Evolutionary conservation across 2,797 vertebrate species (phyloP), one percentile per base, ranked within the genome.

Genomic region (Delichon dasypus): DNA sequence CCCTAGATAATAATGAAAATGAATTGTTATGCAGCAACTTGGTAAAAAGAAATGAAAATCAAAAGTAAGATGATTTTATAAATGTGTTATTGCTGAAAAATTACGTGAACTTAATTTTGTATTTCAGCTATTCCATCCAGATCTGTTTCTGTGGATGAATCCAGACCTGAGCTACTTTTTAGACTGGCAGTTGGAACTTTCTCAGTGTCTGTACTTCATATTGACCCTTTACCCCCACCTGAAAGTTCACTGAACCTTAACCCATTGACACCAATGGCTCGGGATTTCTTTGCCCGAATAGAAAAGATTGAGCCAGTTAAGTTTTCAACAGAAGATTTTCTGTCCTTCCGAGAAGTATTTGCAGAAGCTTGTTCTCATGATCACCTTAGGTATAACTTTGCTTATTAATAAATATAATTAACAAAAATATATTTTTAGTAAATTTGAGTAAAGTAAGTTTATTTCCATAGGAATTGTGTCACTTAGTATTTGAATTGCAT

Each of bases 331-430:
- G 97, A 97, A 60, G 98, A 98, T 91, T 99, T 99, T 95, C 97
- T 98, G 85, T 98, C 98, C 94, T 98, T 98, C 79, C 98, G 98
- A 86, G 93, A 98, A 80, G 94, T 98, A 72, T 99, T 99, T 97
- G 98, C 99, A 90, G 98, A 98, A 93, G 99, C 99, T 90, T 99
- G 99, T 96, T 99, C 98, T 86, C 98, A 99, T 64, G 99, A 99
- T 96, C 99, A 99, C 94, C 99, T 99, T 91, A 99, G 99, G 99
- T 99, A 96, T 87, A 94, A 95, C 66, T 97, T 97, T 93, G 70
- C 84, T 96, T 96, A 78, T 96, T 94, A 94, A 91, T 80, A 90
- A 75, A 76, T 92, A 74, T 87, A 93, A 85, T 74, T 95, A 92
- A 85, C 72, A 67, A 65, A 75, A 51, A 32, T 68, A 89, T n/a